phyloP scores from a whole-genome alignment of 1,140 invertebrate genomes.

The Drosophila quadrilineata region DNA sequence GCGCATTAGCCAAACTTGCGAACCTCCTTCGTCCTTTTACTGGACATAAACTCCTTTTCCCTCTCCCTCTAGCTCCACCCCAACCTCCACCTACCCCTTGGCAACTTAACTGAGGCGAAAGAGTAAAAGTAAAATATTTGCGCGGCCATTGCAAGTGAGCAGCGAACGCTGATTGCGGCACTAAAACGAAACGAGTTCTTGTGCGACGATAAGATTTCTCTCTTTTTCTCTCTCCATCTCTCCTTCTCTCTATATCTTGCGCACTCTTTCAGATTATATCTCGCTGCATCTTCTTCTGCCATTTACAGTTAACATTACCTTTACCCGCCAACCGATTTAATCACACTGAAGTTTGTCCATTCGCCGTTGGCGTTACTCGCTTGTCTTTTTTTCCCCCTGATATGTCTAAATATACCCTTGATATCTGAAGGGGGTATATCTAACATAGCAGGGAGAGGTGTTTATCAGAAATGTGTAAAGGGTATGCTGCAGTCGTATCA shows the following conservation, averaged over 20 bases:
- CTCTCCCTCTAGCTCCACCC: neutral
- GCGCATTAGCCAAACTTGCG: slow-evolving; percentile 37
- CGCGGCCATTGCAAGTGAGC: slow-evolving; percentile 72
- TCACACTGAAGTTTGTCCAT: slow-evolving; percentile 67
- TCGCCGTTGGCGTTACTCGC: slow-evolving; percentile 29
- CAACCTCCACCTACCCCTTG: neutral
- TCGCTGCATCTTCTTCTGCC: no score
- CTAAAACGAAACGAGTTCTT: slow-evolving; percentile 72
- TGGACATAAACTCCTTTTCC: neutral
- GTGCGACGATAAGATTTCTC: slow-evolving; percentile 61
- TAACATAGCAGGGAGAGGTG: no score
- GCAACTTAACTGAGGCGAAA: slow-evolving; percentile 32
- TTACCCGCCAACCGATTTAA: slow-evolving; percentile 42
- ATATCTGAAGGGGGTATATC: no score
- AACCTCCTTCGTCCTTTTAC: no score
- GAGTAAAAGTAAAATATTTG: slow-evolving; percentile 78
- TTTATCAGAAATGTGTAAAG: no score
- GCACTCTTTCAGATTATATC: no score
- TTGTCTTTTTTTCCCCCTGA: slow-evolving; percentile 3
- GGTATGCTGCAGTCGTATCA: slow-evolving; percentile 1
- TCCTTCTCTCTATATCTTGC: neutral
- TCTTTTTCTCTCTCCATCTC: neutral
- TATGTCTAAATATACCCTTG: slow-evolving; percentile 2
- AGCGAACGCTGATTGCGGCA: slow-evolving; percentile 74
- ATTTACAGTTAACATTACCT: no score